phyloP scores from a whole-genome alignment of 2,113 vertebrate species.

The Platanista minor region DNA sequence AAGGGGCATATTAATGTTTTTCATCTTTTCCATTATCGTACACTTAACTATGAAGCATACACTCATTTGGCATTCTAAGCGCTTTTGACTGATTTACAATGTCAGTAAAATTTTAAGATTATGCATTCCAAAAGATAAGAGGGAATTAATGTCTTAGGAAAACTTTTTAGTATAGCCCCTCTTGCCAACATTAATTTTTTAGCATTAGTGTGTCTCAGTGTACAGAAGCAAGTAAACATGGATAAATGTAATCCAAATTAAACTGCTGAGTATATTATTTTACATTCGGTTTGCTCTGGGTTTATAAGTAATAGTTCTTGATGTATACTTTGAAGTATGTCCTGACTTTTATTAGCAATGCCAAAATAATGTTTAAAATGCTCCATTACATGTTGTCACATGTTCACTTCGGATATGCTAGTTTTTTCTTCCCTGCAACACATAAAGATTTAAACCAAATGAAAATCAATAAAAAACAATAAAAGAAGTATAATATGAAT shows the following conservation, averaged over 20 bases:
- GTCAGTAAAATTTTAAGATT: slow-evolving; percentile 53
- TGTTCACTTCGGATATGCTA: not conserved
- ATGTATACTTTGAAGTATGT: slow-evolving; percentile 43
- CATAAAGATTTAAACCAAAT: not conserved
- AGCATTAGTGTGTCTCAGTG: not conserved
- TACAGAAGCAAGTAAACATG: slow-evolving; percentile 34
- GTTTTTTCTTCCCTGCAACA: not conserved
- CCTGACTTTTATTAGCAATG: slow-evolving; percentile 6
- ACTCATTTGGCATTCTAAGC: slow-evolving; percentile 27
- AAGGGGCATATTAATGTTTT: slow-evolving; percentile 17
- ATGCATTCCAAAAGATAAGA: slow-evolving; percentile 67
- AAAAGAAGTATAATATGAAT: not conserved
- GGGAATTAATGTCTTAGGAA: slow-evolving; percentile 46
- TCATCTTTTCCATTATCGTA: slow-evolving; percentile 20
- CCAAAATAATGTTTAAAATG: slow-evolving; percentile 44
- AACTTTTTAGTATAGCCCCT: not conserved
- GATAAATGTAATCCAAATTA: slow-evolving; percentile 26
- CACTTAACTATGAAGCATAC: slow-evolving; percentile 19
- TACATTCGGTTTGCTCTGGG: slow-evolving; percentile 7
- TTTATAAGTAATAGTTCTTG: not conserved
- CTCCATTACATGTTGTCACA: not conserved
- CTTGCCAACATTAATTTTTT: slow-evolving; percentile 44
- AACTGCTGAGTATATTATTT: slow-evolving; percentile 42
- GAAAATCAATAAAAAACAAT: not conserved
- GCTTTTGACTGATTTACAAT: slow-evolving; percentile 52